Conservation (phyloP, 2,888 invertebrate species). For the Phyllotreta striolata region DNA sequence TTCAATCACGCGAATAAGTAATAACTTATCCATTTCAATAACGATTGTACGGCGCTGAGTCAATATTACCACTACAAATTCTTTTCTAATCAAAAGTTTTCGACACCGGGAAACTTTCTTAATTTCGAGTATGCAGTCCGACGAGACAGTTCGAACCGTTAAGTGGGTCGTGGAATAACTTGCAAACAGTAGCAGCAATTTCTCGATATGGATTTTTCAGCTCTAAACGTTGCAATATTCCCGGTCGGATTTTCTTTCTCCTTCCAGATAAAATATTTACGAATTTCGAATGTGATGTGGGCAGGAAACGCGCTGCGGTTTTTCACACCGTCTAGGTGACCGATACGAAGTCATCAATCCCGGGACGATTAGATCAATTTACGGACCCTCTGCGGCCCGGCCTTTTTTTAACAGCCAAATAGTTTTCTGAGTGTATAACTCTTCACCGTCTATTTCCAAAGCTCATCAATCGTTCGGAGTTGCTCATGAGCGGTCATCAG, state of each 20-base stretch:
- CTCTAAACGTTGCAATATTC: too few species aligned
- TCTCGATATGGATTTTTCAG: too few species aligned
- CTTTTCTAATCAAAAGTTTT: conserved; percentile 27
- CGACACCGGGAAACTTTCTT: conserved; percentile 21
- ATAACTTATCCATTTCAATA: conserved; percentile 26
- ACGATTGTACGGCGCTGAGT: conserved; percentile 4
- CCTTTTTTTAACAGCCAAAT: conserved; percentile 16
- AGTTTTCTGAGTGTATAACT: conserved; percentile 29
- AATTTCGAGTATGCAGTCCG: conserved; percentile 27
- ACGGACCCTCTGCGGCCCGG: neutral
- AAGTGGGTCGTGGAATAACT: conserved; percentile 8
- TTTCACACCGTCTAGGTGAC: neutral
- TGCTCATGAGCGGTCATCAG: conserved; percentile 35
- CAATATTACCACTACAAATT: conserved; percentile 22
- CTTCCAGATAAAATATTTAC: too few species aligned
- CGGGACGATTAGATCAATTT: conserved; percentile 19
- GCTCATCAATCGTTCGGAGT: conserved; percentile 32
- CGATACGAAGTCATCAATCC: conserved; percentile 20
- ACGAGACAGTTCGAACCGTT: conserved; percentile 17
- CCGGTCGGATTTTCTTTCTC: too few species aligned
- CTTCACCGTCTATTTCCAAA: conserved; percentile 22
- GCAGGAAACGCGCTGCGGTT: too few species aligned
- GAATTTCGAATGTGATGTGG: neutral
- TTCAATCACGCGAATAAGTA: conserved; percentile 15
- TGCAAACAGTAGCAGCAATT: too few species aligned